These are phyloP conservation scores for Lithophane semibrunnea DNA, from an alignment of 2,888 invertebrate species.

Conservation along the genomic window DNA sequence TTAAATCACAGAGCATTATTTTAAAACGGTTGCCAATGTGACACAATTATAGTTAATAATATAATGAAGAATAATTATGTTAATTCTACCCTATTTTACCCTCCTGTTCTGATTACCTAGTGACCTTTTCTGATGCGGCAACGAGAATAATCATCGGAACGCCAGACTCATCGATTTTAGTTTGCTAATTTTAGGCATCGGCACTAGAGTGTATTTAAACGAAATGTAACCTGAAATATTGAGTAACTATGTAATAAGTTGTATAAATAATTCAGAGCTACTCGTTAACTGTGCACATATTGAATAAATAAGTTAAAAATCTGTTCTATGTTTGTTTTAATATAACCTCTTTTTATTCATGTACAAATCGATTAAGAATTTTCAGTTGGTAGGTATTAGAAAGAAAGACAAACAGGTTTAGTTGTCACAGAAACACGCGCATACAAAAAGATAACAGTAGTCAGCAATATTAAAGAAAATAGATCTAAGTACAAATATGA, in stretches of 20 bases:
- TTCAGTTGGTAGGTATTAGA: background rate
- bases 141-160: conserved; percentile 50
- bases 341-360: background rate
- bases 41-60: background rate
- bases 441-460: too few species aligned
- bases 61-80: background rate
- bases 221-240: conserved; percentile 71
- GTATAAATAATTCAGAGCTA: conserved; percentile 86
- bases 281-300: conserved; percentile 90
- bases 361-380: background rate
- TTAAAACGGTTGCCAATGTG: background rate
- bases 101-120: conserved; percentile 31
- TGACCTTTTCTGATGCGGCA: conserved; percentile 55
- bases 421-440: too few species aligned
- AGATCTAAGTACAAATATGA: too few species aligned
- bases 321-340: conserved; percentile 64
- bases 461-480: too few species aligned
- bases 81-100: background rate
- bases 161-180: conserved; percentile 60
- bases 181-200: conserved; percentile 51
- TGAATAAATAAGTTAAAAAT: conserved; percentile 83
- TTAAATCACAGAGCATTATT: background rate
- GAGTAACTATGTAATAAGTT: conserved; percentile 73
- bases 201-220: conserved; percentile 53
- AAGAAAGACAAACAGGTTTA: too few species aligned